Base-by-base conservation (phyloP, 2,113 vertebrate species). In the Megatriorchis doriae region DNA sequence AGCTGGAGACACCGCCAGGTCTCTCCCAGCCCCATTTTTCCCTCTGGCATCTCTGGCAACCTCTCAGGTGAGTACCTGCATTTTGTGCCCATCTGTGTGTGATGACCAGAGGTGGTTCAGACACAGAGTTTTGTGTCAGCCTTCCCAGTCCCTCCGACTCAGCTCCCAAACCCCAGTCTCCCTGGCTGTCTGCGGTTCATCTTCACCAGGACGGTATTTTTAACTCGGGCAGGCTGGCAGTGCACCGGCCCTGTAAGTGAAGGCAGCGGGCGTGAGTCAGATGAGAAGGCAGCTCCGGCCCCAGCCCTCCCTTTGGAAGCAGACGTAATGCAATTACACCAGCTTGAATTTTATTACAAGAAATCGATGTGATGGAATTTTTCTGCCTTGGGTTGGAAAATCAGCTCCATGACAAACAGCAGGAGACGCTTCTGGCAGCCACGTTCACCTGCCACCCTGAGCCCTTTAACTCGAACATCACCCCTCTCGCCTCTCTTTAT, bases 331-430 rank as follows among this genome's bases (percentile, higher is more conserved):
- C 61, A 58, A 88, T 89, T 86, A 86, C 68, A 79, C 6, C 11
- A 4, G 68, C 73, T 67, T 68, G 85, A 62, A 82, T 89, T 92
- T 84, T 38, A 52, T 93, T 21, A 65, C 0, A 1, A 88, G 80
- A 50, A 70, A 94, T 87, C 5, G 2, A 82, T 50, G 58, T 11
- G 83, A 50, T 78, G 87, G 89, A 71, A 86, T 94, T 90, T 93
- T 90, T 73, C 36, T 90, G 78, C 88, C 85, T 34, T 58, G 68
- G 83, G 42, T 74, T 82, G 61, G 80, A 72, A 93, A 96, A 80
- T 42, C 48, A 58, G 61, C 82, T 92, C 91, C 34, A 4, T 22
- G 61, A 58, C 75, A 80, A 94, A 10, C 62, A 90, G 40, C 80
- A 65, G 19, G 36, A 59, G 82, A 5, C 0, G 26, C 40, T 61